Evolutionary conservation across 2,797 vertebrate species (phyloP).

Genomic region (Lepus oiostolus): DNA sequence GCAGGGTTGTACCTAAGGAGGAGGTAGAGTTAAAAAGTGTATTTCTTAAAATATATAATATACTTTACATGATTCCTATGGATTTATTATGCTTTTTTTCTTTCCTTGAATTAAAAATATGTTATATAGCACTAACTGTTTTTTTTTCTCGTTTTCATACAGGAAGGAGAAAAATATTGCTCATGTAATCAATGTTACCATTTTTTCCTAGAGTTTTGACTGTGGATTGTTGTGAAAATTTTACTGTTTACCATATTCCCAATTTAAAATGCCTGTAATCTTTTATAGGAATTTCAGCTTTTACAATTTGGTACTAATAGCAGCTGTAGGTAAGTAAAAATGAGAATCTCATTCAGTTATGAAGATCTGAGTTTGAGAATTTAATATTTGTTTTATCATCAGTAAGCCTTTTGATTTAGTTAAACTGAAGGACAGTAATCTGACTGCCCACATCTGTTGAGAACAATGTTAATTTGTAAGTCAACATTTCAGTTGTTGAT

Average conservation of each 20-base stretch:
- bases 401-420: slow-evolving; percentile 42
- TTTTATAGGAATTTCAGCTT: slow-evolving; percentile 77
- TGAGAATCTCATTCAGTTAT: slow-evolving; percentile 37
- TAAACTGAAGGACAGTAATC: not conserved
- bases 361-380: slow-evolving; percentile 56
- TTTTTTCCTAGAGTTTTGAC: slow-evolving; percentile 64
- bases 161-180: slow-evolving; percentile 72
- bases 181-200: slow-evolving; percentile 52
- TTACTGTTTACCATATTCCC: slow-evolving; percentile 67
- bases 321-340: slow-evolving; percentile 75
- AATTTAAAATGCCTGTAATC: slow-evolving; percentile 65
- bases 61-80: not conserved
- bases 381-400: slow-evolving; percentile 58
- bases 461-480: slow-evolving; percentile 19
- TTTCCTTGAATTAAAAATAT: slow-evolving; percentile 54
- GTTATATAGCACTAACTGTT: slow-evolving; percentile 64
- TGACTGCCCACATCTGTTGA: not conserved
- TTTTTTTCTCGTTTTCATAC: slow-evolving; percentile 73
- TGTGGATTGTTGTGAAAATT: slow-evolving; percentile 60
- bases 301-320: slow-evolving; percentile 66
- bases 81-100: not conserved
- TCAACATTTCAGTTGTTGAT: slow-evolving; percentile 25
- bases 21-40: not conserved
- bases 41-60: not conserved
- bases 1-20: not conserved